Conservation (phyloP, 1,140 invertebrate genomes). For the Brachionus koreanus region DNA sequence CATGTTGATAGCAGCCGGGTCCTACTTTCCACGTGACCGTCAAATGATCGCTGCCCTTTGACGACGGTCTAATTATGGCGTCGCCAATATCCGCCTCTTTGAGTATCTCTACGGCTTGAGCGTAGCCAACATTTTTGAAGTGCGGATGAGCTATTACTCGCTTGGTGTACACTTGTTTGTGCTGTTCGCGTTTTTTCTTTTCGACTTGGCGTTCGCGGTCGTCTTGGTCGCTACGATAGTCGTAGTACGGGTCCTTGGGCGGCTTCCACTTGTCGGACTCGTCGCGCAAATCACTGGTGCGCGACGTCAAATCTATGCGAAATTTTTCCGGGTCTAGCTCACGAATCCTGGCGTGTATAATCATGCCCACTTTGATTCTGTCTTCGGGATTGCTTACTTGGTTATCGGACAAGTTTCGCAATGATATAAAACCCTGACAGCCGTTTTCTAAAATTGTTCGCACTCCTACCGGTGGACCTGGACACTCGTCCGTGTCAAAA, state of each 20-base stretch:
- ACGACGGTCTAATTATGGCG: slow-evolving; percentile 85
- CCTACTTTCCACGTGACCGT: slow-evolving; percentile 98
- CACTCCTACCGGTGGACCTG: slow-evolving; percentile 88
- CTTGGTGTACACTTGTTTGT: slow-evolving; percentile 10
- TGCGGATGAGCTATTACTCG: slow-evolving; percentile 94
- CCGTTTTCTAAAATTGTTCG: slow-evolving; percentile 86
- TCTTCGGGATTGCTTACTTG: slow-evolving; percentile 87
- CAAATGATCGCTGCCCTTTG: slow-evolving; percentile 80
- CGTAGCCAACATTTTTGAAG: slow-evolving; percentile 92
- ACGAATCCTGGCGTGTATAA: slow-evolving; percentile 84
- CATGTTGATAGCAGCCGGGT: slow-evolving; percentile 77
- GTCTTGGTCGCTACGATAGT: slow-evolving; percentile 76
- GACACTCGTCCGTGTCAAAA: slow-evolving; percentile 90
- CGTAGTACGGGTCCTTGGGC: slow-evolving; percentile 83
- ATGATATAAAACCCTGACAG: slow-evolving; percentile 85
- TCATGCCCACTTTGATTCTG: slow-evolving; percentile 76
- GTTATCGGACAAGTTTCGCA: slow-evolving; percentile 90
- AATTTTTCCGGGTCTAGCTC: slow-evolving; percentile 94
- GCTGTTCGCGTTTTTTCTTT: slow-evolving; percentile 71
- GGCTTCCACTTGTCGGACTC: slow-evolving; percentile 85
- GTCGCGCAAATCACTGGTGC: slow-evolving; percentile 84
- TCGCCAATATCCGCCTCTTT: slow-evolving; percentile 77
- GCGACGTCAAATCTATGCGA: slow-evolving; percentile 85
- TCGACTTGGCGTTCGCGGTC: slow-evolving; percentile 75
- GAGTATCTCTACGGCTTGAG: slow-evolving; percentile 85